Conservation (phyloP, 2,113 vertebrate species). For the Chrysochloris asiatica region DNA sequence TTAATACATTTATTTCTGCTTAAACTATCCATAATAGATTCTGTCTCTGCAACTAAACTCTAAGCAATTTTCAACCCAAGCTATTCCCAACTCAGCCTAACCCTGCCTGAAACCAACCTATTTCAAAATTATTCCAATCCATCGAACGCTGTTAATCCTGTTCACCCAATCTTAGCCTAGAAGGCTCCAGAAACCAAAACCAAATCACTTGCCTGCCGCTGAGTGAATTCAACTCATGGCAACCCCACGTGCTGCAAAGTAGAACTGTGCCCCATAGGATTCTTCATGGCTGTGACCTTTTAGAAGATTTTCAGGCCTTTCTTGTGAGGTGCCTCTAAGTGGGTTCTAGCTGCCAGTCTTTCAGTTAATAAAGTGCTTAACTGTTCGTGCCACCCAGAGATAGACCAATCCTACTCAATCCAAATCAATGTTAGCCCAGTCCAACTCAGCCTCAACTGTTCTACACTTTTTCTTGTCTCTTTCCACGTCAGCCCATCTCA, state of each 20-base stretch:
- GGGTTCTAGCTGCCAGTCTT: background rate
- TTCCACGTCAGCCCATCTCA: background rate
- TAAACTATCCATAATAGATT: slow-evolving; percentile 15
- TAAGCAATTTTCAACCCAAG: background rate
- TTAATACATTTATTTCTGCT: slow-evolving; percentile 49
- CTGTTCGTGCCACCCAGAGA: background rate
- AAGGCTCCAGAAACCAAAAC: background rate
- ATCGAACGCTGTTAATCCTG: background rate
- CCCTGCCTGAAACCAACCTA: background rate
- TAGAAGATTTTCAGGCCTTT: background rate
- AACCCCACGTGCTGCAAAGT: background rate
- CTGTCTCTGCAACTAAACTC: slow-evolving; percentile 31
- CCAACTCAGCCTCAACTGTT: background rate
- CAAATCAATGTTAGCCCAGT: background rate
- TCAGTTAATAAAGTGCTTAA: background rate
- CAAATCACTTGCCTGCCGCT: background rate
- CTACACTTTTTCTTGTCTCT: background rate
- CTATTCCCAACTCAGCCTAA: background rate
- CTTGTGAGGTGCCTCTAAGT: background rate
- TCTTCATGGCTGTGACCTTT: background rate
- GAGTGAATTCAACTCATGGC: background rate
- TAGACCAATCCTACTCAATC: background rate
- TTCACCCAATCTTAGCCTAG: background rate
- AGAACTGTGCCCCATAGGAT: background rate
- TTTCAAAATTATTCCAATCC: background rate